phyloP scores from a whole-genome alignment of 1,140 invertebrate species.

The Bombus pascuorum region DNA sequence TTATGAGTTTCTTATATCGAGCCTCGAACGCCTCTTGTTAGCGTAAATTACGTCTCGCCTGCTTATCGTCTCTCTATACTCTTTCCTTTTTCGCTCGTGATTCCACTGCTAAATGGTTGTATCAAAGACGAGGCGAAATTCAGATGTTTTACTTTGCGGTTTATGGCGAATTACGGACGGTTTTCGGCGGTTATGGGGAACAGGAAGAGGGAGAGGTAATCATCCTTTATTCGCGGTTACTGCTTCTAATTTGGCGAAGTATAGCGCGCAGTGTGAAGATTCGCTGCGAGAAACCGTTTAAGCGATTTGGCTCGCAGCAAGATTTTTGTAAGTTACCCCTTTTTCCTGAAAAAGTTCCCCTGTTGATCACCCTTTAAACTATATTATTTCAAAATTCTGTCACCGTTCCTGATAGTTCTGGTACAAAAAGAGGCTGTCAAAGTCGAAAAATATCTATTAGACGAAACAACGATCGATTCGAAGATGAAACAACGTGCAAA shows the following conservation, averaged over 20 bases:
- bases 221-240: background rate
- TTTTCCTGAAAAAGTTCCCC: no score
- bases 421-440: no score
- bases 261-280: background rate
- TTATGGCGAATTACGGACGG: background rate
- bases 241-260: background rate
- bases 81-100: background rate
- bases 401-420: accelerated
- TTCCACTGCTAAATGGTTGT: slow-evolving; percentile 10
- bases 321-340: no score
- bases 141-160: background rate
- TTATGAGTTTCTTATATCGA: slow-evolving; percentile 4
- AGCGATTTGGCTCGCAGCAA: no score
- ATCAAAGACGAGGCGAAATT: background rate
- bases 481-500: background rate
- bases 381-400: no score
- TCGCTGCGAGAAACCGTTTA: no score
- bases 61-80: background rate
- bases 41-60: slow-evolving; percentile 1
- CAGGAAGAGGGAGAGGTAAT: background rate
- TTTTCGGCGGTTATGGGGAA: background rate
- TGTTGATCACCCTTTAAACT: no score
- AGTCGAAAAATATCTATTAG: no score
- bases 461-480: background rate
- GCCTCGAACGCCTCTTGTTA: slow-evolving; percentile 25